Base-by-base conservation (phyloP, 2,888 invertebrate species). In the Norana najaformis region DNA sequence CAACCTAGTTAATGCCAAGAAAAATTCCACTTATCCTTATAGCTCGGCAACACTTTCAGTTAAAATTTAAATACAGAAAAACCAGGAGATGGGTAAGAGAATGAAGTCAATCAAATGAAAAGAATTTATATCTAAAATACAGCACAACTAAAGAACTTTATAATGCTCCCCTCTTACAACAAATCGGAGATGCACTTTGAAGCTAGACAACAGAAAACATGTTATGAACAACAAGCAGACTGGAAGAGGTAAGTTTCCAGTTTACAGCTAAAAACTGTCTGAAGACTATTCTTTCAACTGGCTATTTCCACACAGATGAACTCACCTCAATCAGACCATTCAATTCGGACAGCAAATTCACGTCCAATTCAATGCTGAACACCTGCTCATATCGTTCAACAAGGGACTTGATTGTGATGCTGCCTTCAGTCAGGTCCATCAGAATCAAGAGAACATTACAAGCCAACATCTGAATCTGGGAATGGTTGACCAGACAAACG, bases 401-500 rank as follows among this genome's bases (percentile, higher is more conserved):
- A 34, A 92, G 90, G 35, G 89, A 37, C 1, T 39, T n/a, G 88
- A 91, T 30, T 18, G 83, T 11, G 90, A 91, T 89, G 85, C 88
- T 85, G n/a, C 90, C 92, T 23, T 91, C 91, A 0, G 91, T 53
- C 18, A 96, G 95, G 91, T 96, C 96, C 95, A 96, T 96, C 90
- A 97, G 94, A 83, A 97, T 93, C 89, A 96, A 95, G 93, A 96
- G 96, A 90, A 96, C 95, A 91, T 96, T 95, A 20, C 96, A 93
- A 88, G 95, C 95, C 91, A 96, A 93, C 91, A 95, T 94, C 92
- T 96, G 95, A 41, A 96, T 93, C 89, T 95, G 95, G n/a, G 95
- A 95, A 88, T 95, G 95, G 91, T 96, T 96, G 37, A 96, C 95
- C 18, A 96, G 94, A 37, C 95, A 94, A 23, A 96, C 89, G 89